These are phyloP conservation scores for Trichosurus vulpecula DNA, from an alignment of 2,797 vertebrate species.

Conservation along the genomic window DNA sequence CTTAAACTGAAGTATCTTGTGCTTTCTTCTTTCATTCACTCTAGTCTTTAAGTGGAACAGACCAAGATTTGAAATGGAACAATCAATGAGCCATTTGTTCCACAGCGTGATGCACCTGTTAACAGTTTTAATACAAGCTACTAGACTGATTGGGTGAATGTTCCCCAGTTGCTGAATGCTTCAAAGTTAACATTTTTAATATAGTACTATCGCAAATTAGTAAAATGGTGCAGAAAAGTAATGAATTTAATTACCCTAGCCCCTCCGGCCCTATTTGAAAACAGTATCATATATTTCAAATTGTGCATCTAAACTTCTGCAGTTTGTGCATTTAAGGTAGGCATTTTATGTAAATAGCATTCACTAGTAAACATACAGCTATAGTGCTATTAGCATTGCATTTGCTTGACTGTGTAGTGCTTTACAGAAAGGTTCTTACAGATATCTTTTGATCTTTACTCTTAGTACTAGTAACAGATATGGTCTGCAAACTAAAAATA, in stretches of 20 bases:
- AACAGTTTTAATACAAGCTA: not conserved
- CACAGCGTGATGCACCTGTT: fast-evolving
- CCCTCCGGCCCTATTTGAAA: constrained; percentile 20
- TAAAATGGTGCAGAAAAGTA: not conserved
- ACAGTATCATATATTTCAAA: constrained; percentile 8
- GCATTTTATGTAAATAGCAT: constrained; percentile 33
- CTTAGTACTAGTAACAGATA: not conserved
- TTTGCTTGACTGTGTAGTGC: constrained; percentile 24
- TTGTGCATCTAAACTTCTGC: constrained; percentile 12
- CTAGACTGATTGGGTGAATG: not conserved
- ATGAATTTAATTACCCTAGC: constrained; percentile 43
- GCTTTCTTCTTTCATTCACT: not conserved
- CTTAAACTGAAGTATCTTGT: not conserved
- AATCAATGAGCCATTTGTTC: not conserved
- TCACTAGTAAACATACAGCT: not conserved
- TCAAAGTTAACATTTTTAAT: constrained; percentile 17
- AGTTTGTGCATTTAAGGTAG: not conserved
- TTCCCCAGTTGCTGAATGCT: not conserved
- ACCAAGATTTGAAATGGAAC: not conserved
- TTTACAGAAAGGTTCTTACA: constrained; percentile 23
- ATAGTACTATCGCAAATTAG: constrained; percentile 29
- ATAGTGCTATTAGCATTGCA: not conserved
- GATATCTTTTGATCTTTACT: not conserved
- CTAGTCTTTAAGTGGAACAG: not conserved
- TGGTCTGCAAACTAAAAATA: constrained; percentile 2